Evolutionary conservation across 2,113 vertebrate genomes (phyloP).

Genomic region (Cephalopholis sonnerati): DNA sequence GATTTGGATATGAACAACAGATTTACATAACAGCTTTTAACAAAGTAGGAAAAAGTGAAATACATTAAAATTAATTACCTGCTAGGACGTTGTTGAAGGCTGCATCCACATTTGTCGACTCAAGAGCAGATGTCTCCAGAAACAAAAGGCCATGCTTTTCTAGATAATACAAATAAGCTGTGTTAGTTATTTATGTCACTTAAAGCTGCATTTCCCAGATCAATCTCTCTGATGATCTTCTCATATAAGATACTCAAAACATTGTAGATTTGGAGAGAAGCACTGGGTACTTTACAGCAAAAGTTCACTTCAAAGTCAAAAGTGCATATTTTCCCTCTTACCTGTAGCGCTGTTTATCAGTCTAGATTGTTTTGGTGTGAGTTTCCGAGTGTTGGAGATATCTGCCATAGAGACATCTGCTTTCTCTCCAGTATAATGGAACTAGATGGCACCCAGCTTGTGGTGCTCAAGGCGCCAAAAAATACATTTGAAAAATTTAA

Average conservation of each 20-base stretch:
- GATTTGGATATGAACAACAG: background rate
- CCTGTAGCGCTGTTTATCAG: too few relatives aligned
- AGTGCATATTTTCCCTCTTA: too few relatives aligned
- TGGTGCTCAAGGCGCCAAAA: too few relatives aligned
- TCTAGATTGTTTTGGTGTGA: too few relatives aligned
- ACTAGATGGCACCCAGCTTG: too few relatives aligned
- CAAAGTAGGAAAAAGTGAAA: background rate
- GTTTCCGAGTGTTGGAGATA: too few relatives aligned
- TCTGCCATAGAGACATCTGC: too few relatives aligned
- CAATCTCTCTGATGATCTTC: background rate
- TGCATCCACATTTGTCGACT: slow-evolving; percentile 84
- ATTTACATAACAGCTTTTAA: background rate
- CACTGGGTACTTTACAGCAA: too few relatives aligned
- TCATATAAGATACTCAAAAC: background rate
- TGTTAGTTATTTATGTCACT: background rate
- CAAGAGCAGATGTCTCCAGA: slow-evolving; percentile 85
- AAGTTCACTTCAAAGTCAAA: too few relatives aligned
- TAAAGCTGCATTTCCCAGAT: background rate
- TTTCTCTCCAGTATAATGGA: too few relatives aligned
- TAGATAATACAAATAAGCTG: slow-evolving; percentile 21
- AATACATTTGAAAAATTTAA: too few relatives aligned
- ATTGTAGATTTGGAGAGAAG: background rate
- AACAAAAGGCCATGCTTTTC: slow-evolving; percentile 82
- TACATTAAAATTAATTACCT: slow-evolving; percentile 69
- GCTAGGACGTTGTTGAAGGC: slow-evolving; percentile 83